Conservation (phyloP, 2,113 vertebrate species). For the Serilophus lunatus region DNA sequence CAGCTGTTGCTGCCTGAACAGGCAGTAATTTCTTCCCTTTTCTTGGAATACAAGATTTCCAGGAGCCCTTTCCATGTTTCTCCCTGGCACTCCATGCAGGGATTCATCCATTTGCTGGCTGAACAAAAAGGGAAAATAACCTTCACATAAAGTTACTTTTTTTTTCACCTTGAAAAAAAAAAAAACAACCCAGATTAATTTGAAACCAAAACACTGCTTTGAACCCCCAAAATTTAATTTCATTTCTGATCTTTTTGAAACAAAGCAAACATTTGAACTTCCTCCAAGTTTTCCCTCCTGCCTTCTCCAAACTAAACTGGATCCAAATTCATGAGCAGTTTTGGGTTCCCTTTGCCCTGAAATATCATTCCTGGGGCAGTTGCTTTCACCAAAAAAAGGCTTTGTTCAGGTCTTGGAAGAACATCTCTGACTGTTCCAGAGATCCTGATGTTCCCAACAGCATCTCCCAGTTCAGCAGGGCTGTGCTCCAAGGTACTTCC, state of each 20-base stretch:
- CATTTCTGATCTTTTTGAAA: constrained; percentile 29
- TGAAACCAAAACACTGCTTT: constrained; percentile 23
- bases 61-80: background rate
- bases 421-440: background rate
- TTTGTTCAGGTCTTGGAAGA: background rate
- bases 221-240: background rate
- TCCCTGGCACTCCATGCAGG: accelerated
- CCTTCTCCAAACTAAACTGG: background rate
- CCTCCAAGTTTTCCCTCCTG: background rate
- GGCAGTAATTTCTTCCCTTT: background rate
- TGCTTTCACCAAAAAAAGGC: background rate
- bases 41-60: background rate
- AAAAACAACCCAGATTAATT: background rate
- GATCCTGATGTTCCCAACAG: background rate
- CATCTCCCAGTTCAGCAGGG: background rate
- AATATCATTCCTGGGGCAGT: background rate
- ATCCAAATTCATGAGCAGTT: background rate
- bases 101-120: background rate
- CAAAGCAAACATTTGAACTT: constrained; percentile 25
- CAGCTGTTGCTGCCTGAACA: background rate
- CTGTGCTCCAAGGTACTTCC: background rate
- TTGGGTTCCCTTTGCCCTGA: constrained; percentile 5
- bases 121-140: background rate
- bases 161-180: background rate
- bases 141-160: background rate